Base-by-base conservation (phyloP, 2,888 invertebrate species). In the Andrena camellia region DNA sequence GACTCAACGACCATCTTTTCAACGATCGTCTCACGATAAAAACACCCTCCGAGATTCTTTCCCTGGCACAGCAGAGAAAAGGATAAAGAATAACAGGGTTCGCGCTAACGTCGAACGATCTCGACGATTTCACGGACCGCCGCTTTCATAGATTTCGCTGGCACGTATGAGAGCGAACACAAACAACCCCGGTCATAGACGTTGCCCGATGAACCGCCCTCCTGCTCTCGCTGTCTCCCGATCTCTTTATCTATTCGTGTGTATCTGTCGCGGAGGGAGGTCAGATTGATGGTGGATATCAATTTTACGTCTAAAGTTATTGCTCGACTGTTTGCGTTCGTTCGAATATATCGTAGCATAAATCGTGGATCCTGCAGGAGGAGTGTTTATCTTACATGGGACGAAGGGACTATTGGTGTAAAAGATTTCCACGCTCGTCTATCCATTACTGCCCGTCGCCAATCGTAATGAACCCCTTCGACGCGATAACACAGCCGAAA, bases 251-350 rank as follows among this genome's bases (percentile, higher is more conserved):
- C 67, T 70, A 63, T 67, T 76, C 73, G 52, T 63, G 54, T 70
- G 66, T 60, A 71, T 81, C 80, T 67, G 77, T 83, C 81, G 71
- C 77, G 68, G 50, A 63, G 74, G 54, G 59, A 74, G 78, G 29
- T 75, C 77, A 72, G 83, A 88, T 88, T 88, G 87, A 88, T 88
- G 77, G 86, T 57, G 63, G 78, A 84, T 91, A 92, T 92, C 91
- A 91, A 92, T 92, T 90, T 89, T 89, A 90, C 84, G 88, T 85
- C 72, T 83, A 76, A 88, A 90, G 91, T 92, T 91, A 92, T 89
- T 89, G 90, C 91, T 85, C 78, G 86, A 90, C 86, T 91, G 90
- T 91, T 92, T 90, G 91, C 87, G 85, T 84, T 90, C 85, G 87
- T 89, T 89, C 90, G 89, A 90, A 92, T 90, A 89, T 90, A 90